phyloP scores from a whole-genome alignment of 2,797 vertebrate genomes.

The Eutrigla gurnardus region DNA sequence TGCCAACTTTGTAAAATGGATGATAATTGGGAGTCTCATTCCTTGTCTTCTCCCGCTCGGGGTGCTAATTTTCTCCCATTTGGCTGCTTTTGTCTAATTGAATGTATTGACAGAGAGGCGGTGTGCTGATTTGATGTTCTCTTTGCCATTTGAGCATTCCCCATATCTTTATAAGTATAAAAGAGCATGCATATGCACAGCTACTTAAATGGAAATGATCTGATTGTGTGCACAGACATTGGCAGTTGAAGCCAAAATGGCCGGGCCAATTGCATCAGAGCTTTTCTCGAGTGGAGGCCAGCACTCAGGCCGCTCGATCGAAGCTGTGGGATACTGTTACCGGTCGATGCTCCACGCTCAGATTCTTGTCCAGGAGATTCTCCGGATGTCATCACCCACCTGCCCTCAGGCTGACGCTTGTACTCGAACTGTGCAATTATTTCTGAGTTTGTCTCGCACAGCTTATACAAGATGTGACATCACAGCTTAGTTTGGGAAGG shows the following conservation, averaged over 20 bases:
- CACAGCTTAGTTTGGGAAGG: constrained; percentile 46
- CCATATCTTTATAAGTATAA: constrained; percentile 65
- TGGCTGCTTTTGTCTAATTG: constrained; percentile 68
- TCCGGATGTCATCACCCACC: constrained; percentile 58
- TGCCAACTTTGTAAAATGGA: constrained; percentile 49
- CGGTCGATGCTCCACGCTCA: constrained; percentile 66
- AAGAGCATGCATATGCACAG: constrained; percentile 62
- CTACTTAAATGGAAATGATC: constrained; percentile 57
- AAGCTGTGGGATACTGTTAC: constrained; percentile 62
- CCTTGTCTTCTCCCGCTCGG: constrained; percentile 34
- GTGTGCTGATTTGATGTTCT: constrained; percentile 69
- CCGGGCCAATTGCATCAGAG: constrained; percentile 31
- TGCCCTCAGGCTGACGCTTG: constrained; percentile 16
- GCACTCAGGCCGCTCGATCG: constrained; percentile 56
- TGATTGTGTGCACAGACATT: constrained; percentile 59
- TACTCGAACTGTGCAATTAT: constrained; percentile 20
- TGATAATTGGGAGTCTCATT: constrained; percentile 51
- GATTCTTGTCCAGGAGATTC: constrained; percentile 42
- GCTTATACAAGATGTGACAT: constrained; percentile 51
- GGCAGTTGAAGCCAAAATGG: constrained; percentile 56
- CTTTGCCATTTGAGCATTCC: constrained; percentile 44
- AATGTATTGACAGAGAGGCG: constrained; percentile 65
- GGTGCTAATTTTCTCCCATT: constrained; percentile 62
- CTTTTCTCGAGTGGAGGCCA: constrained; percentile 32
- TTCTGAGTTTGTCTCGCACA: constrained; percentile 11